Evolutionary conservation across 2,888 invertebrate genomes (phyloP).

Genomic region (Dynastes grantii): DNA sequence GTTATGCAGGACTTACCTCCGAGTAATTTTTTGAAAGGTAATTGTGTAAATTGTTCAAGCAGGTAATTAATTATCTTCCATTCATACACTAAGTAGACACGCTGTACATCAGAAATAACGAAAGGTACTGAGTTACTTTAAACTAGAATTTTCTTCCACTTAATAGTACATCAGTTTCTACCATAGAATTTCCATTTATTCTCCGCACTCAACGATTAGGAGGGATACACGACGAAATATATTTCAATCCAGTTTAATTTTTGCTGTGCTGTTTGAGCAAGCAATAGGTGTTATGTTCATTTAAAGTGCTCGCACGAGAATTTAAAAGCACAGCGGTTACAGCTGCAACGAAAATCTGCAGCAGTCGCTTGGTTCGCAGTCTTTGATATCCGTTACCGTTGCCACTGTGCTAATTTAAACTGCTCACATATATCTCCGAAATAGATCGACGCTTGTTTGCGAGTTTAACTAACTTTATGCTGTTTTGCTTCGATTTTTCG

Average conservation of each 20-base stretch:
- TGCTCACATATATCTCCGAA: neutral
- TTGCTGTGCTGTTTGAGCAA: neutral
- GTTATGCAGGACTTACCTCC: too few relatives aligned
- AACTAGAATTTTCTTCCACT: too few relatives aligned
- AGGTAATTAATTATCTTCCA: too few relatives aligned
- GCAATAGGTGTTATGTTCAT: neutral
- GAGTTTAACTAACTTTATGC: conserved; percentile 1
- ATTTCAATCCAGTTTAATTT: conserved; percentile 34
- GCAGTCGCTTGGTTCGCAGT: conserved; percentile 15
- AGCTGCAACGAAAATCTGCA: conserved; percentile 18
- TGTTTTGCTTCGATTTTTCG: neutral
- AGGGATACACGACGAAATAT: conserved; percentile 6
- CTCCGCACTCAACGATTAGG: too few relatives aligned
- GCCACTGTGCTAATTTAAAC: conserved; percentile 19
- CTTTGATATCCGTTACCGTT: conserved; percentile 26
- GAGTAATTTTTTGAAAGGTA: too few relatives aligned
- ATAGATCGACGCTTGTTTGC: conserved; percentile 6
- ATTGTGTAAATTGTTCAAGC: too few relatives aligned
- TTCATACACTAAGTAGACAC: too few relatives aligned
- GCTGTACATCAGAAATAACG: too few relatives aligned
- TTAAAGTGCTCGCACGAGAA: neutral
- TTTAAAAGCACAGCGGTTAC: neutral
- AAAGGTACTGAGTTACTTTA: too few relatives aligned
- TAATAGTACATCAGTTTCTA: too few relatives aligned
- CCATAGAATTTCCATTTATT: too few relatives aligned